Base-by-base conservation (phyloP, 2,888 invertebrate species). In the Temnothorax rugatulus region DNA sequence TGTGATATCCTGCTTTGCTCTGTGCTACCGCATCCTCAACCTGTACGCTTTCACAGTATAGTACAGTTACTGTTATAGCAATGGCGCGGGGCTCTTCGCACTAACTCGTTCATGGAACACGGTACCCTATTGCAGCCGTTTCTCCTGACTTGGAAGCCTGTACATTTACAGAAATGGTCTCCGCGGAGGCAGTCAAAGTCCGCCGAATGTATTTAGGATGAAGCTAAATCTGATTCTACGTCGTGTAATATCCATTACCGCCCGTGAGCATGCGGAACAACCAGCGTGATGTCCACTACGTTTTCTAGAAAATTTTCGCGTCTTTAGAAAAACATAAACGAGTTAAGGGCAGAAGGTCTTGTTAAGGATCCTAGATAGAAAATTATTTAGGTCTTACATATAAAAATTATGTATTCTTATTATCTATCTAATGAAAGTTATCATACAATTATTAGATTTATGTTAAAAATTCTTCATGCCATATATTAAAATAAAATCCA, bases 41-140 rank as follows among this genome's bases (percentile, higher is more conserved):
- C 59, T n/a, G 68, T 87, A 88, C 84, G 52, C 76, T 88, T 73
- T 41, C 81, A 63, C 18, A 2, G 15, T 34, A 76, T 44, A 44
- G 81, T 61, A 82, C 85, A 71, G 85, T 88, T 87, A 88, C 82
- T 82, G 88, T 84, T 88, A 88, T 88, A 75, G 85, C 69, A 63
- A 57, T 21, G 29, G 61, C 15, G 25, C 34, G 34, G 21, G 18
- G 54, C n/a, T 68, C 77, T 74, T 57, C 71, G 63, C 57, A 54
- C 73, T 76, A 87, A 85, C 86, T 82, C 82, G 74, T 79, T 79
- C 66, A 50, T 38, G n/a, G n/a, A 54, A 50, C 64, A 25, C 54
- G 11, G 57, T 63, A 63, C 41, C 50, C 52, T 68, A 81, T 88
- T 77, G 81, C 68, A 69, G 54, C 18, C 68, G 69, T 88, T 76